Evolutionary conservation across 2,888 invertebrate species (phyloP).

Genomic region (Holacanthella duospinosa): DNA sequence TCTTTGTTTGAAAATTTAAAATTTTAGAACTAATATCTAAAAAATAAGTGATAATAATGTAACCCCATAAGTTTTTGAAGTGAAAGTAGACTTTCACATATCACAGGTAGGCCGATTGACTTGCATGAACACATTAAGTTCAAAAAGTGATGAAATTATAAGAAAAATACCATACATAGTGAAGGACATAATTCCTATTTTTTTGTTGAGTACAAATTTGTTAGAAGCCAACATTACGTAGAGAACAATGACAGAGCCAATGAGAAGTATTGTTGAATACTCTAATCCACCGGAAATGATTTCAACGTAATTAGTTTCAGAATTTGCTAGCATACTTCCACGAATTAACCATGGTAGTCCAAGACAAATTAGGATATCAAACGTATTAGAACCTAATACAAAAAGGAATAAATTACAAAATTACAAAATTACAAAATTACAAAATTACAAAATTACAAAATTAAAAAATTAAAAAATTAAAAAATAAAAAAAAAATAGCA

Average conservation of each 20-base stretch:
- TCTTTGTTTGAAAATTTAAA: no score
- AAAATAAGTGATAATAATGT: no score
- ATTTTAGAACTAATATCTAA: no score
- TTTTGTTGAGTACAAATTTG: conserved; percentile 74
- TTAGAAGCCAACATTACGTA: conserved; percentile 86
- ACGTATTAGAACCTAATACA: conserved; percentile 61
- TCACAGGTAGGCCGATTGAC: conserved; percentile 79
- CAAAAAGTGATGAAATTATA: conserved; percentile 76
- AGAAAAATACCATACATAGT: conserved; percentile 79
- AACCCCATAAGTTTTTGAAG: no score
- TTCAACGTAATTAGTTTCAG: conserved; percentile 62
- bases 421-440: no score
- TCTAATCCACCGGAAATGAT: conserved; percentile 84
- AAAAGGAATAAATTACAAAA: no score
- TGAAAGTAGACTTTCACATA: no score
- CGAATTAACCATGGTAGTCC: conserved; percentile 83
- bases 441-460: no score
- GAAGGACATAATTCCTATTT: conserved; percentile 68
- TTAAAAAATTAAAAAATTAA: no score
- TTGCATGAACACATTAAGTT: conserved; percentile 81
- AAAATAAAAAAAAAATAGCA: background rate
- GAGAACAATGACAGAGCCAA: conserved; percentile 81
- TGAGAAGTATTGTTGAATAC: conserved; percentile 77
- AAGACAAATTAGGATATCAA: conserved; percentile 74
- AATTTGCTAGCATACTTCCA: conserved; percentile 68